Conservation (phyloP, 2,797 vertebrate species). For the Sebastes itinus region DNA sequence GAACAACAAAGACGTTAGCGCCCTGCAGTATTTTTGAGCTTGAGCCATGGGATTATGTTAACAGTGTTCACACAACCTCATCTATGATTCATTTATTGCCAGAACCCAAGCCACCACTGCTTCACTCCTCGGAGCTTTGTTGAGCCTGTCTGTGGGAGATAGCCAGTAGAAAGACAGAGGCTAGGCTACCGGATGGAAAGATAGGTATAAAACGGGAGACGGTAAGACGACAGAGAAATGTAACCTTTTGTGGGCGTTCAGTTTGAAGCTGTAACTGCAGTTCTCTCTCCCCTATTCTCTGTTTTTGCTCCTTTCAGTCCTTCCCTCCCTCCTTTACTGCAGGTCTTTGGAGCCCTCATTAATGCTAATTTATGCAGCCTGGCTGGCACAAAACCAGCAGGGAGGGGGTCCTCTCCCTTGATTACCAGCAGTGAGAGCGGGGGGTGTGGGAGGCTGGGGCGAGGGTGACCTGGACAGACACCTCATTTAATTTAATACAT, state of each 20-base stretch:
- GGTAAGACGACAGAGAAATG: conserved; percentile 55
- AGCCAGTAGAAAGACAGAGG: conserved; percentile 63
- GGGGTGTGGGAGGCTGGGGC: conserved; percentile 75
- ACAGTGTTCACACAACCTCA: conserved; percentile 77
- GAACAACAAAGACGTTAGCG: conserved; percentile 75
- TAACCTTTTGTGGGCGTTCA: conserved; percentile 76
- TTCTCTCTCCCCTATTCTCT: conserved; percentile 31
- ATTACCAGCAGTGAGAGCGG: conserved; percentile 81
- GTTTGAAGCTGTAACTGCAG: conserved; percentile 57
- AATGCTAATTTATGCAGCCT: conserved; percentile 85
- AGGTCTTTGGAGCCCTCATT: conserved; percentile 71
- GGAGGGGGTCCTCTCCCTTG: conserved; percentile 79
- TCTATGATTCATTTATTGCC: conserved; percentile 83
- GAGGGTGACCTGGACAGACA: conserved; percentile 91
- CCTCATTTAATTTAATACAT: conserved; percentile 97
- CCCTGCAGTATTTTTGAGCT: conserved; percentile 70
- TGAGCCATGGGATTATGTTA: conserved; percentile 78
- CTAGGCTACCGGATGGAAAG: conserved; percentile 36
- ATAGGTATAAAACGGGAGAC: conserved; percentile 38
- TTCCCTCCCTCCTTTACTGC: conserved; percentile 63
- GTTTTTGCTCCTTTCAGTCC: conserved; percentile 54
- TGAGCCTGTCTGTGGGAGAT: conserved; percentile 70
- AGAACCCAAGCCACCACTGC: conserved; percentile 65
- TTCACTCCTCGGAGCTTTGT: conserved; percentile 69
- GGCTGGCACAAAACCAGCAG: conserved; percentile 73